Evolutionary conservation across 2,888 invertebrate species (phyloP).

Genomic region (Eumacrocentrus americanus): DNA sequence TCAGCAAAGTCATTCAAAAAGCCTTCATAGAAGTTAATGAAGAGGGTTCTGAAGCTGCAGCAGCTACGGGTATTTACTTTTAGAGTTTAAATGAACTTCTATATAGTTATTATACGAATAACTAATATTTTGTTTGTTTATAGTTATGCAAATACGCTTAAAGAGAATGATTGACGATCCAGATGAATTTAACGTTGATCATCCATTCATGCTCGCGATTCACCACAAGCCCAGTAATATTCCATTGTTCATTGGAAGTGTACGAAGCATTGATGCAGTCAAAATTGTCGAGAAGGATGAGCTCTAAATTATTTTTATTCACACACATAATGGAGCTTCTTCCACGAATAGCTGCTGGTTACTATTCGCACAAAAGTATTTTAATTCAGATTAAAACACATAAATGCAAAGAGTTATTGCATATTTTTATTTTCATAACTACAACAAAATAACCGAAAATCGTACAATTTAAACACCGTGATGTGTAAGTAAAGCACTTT

Average conservation of each 20-base stretch:
- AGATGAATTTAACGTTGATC: conserved; percentile 55
- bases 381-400: no score
- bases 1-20: conserved; percentile 64
- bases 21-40: conserved; percentile 65
- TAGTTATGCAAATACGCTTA: conserved; percentile 46
- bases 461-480: no score
- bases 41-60: conserved; percentile 66
- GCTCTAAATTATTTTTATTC: conserved; percentile 42
- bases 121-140: conserved; percentile 18
- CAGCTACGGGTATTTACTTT: conserved; percentile 61
- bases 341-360: no score
- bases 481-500: not conserved
- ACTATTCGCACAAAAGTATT: no score
- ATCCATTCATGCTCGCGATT: conserved; percentile 59
- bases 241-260: conserved; percentile 53
- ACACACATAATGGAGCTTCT: no score
- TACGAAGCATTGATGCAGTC: conserved; percentile 43
- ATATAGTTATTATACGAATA: not conserved
- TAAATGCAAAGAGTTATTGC: no score
- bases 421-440: no score
- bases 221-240: conserved; percentile 47
- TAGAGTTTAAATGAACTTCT: not conserved
- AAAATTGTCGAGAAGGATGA: conserved; percentile 45
- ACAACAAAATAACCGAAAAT: no score
- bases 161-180: conserved; percentile 41